Evolutionary conservation across 1,140 invertebrate genomes (phyloP).

Genomic region (Achatina immaculata): DNA sequence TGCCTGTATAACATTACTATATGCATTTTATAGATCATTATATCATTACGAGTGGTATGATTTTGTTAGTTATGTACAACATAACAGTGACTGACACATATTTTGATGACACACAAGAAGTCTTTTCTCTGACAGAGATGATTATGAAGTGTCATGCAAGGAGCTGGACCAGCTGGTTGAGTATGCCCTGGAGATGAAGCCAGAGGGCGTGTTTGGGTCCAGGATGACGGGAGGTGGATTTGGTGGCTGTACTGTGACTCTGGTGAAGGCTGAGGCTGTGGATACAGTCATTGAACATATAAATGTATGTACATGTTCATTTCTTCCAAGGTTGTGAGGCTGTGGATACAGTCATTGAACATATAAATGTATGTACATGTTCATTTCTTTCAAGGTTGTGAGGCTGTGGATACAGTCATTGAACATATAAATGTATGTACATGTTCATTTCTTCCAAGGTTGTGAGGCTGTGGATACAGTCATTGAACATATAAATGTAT

Average conservation of each 20-base stretch:
- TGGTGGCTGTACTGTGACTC: conserved; percentile 92
- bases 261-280: conserved; percentile 74
- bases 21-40: no score
- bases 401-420: conserved; percentile 77
- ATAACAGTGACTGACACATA: no score
- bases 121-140: conserved; percentile 74
- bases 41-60: no score
- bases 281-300: conserved; percentile 79
- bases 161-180: conserved; percentile 88
- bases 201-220: conserved; percentile 85
- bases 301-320: conserved; percentile 60
- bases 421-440: conserved; percentile 74
- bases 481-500: conserved; percentile 77
- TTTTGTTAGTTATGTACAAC: no score
- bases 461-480: conserved; percentile 75
- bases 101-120: no score
- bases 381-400: no score
- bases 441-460: no score
- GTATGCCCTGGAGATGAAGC: conserved; percentile 73
- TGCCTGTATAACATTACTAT: no score
- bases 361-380: conserved; percentile 73
- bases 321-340: no score
- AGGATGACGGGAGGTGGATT: conserved; percentile 95
- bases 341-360: conserved; percentile 77
- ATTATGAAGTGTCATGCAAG: conserved; percentile 90